phyloP scores from a whole-genome alignment of 2,797 vertebrate species.

The Crax fasciolata region DNA sequence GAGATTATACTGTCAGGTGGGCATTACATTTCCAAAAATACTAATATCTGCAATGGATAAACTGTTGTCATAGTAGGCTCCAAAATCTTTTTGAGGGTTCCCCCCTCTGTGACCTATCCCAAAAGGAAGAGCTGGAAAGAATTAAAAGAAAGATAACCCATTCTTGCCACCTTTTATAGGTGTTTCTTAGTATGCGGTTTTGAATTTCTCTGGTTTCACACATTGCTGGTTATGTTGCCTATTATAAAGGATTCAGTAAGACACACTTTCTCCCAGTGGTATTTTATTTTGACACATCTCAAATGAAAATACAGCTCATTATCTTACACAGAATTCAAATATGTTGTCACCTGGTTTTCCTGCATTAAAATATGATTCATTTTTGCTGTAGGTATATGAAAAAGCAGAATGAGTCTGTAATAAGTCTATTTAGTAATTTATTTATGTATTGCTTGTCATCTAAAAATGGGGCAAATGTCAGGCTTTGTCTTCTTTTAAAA shows the following conservation, averaged over 20 bases:
- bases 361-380: slow-evolving; percentile 38
- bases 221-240: slow-evolving; percentile 75
- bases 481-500: neutral
- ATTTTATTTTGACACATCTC: slow-evolving; percentile 80
- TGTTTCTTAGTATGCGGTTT: slow-evolving; percentile 15
- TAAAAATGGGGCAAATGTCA: neutral
- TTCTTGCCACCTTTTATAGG: neutral
- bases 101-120: neutral
- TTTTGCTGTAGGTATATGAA: slow-evolving; percentile 25
- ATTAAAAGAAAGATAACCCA: neutral
- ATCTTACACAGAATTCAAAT: slow-evolving; percentile 70
- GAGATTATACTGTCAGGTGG: neutral
- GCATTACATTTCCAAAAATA: neutral
- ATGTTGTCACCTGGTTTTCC: slow-evolving; percentile 67
- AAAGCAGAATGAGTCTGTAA: neutral
- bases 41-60: neutral
- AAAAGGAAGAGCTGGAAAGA: neutral
- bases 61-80: neutral
- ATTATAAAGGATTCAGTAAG: slow-evolving; percentile 73
- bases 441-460: neutral
- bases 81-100: neutral
- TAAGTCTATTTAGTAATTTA: slow-evolving; percentile 3
- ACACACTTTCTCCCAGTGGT: slow-evolving; percentile 66
- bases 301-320: slow-evolving; percentile 77
- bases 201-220: slow-evolving; percentile 75